A percentile compares a stretch with the other conserved stretches of the same genome.
These are phyloP conservation scores for Sebastolobus altivelis DNA, from an alignment of 2,797 vertebrate genomes.

Conservation along the genomic window DNA sequence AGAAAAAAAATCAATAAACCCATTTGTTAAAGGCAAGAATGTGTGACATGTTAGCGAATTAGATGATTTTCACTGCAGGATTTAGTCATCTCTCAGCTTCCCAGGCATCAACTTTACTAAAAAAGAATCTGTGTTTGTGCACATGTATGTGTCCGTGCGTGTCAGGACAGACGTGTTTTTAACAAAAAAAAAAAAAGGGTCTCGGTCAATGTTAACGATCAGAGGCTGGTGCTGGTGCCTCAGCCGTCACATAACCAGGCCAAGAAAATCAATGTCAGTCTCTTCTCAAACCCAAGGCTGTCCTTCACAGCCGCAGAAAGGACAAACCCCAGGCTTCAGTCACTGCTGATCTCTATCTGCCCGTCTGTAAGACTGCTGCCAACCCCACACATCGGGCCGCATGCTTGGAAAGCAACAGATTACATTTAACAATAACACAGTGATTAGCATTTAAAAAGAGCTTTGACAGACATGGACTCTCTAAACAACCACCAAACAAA, in stretches of 20 bases:
- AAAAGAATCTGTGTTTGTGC: background rate
- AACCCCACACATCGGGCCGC: constrained; percentile 10
- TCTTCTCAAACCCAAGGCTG: constrained; percentile 73
- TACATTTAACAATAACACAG: background rate
- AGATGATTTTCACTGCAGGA: constrained; percentile 53
- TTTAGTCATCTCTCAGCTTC: constrained; percentile 18
- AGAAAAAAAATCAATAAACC: constrained; percentile 66
- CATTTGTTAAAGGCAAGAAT: constrained; percentile 51
- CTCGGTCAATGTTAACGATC: constrained; percentile 53
- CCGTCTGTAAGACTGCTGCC: constrained; percentile 48
- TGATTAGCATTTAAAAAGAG: constrained; percentile 8
- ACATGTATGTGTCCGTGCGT: background rate
- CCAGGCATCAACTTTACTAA: background rate
- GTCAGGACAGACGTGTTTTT: constrained; percentile 1
- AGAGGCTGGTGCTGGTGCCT: constrained; percentile 42
- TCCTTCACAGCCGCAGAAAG: constrained; percentile 78
- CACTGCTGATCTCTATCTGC: constrained; percentile 75
- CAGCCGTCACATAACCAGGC: constrained; percentile 60
- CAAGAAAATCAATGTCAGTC: constrained; percentile 75
- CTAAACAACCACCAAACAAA: background rate
- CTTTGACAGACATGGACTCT: background rate
- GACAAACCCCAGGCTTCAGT: constrained; percentile 74
- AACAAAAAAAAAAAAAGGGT: background rate
- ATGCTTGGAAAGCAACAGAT: constrained; percentile 24
- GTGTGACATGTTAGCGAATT: constrained; percentile 58